Conservation (phyloP, 2,113 vertebrate genomes). For the Mus spicilegus region DNA sequence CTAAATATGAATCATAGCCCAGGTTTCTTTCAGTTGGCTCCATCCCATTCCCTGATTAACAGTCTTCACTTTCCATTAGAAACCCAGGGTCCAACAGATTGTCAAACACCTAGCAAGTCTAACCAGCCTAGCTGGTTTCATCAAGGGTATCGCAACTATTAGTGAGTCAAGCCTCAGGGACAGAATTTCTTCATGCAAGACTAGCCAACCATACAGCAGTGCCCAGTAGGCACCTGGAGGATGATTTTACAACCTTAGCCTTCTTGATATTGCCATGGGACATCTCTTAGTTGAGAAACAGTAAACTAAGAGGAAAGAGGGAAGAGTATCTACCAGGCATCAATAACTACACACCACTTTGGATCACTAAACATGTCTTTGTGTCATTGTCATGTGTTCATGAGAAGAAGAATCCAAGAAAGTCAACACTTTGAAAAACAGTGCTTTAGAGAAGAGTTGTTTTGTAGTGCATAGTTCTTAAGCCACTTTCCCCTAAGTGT, state of each 20-base stretch:
- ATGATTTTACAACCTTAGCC: not conserved
- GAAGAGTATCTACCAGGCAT: fast-evolving
- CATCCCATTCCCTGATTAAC: not conserved
- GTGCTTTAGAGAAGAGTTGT: not conserved
- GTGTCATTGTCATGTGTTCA: not conserved
- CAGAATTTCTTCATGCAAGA: not conserved
- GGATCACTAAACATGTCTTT: not conserved
- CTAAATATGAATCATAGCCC: not conserved
- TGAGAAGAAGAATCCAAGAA: not conserved
- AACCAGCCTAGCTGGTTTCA: constrained; percentile 68
- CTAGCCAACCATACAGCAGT: fast-evolving
- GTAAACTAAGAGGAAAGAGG: not conserved
- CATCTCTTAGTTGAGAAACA: not conserved
- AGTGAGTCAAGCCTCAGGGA: constrained; percentile 17
- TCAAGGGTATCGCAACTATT: not conserved
- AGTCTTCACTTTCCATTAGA: constrained; percentile 37
- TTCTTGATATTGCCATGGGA: not conserved
- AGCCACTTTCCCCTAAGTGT: too few species aligned
- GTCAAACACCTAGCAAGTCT: constrained; percentile 21
- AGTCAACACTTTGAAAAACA: not conserved
- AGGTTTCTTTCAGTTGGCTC: not conserved
- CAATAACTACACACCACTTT: not conserved
- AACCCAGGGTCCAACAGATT: constrained; percentile 21
- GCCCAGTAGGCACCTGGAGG: fast-evolving
- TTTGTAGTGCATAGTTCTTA: not conserved